A percentile compares a stretch with the other conserved stretches of the same genome.
These are phyloP conservation scores for Dryobota labecula DNA, from an alignment of 2,888 invertebrate species.

Conservation along the genomic window DNA sequence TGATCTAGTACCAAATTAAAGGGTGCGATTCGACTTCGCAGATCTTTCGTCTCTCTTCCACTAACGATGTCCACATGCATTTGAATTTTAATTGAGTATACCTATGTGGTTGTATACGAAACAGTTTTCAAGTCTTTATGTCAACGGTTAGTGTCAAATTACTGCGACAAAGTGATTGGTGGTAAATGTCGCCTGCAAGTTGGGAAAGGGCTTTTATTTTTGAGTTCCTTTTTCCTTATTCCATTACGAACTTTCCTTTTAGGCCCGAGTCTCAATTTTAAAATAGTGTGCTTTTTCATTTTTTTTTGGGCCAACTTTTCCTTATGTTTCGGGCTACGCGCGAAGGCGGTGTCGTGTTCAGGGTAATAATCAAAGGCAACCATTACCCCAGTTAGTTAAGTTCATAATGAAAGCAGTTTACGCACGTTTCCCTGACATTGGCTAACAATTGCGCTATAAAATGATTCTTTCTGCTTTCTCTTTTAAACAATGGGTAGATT, in stretches of 20 bases:
- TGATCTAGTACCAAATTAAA: constrained; percentile 55
- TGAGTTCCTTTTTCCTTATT: constrained; percentile 35
- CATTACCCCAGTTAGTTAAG: constrained; percentile 58
- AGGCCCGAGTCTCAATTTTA: constrained; percentile 7
- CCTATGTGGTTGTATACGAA: constrained; percentile 43
- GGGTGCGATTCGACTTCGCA: constrained; percentile 75
- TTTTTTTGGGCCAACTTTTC: constrained; percentile 29
- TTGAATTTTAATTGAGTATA: constrained; percentile 79
- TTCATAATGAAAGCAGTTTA: constrained; percentile 32
- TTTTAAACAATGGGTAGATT: not conserved
- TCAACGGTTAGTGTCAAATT: constrained; percentile 20
- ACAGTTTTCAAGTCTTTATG: constrained; percentile 57
- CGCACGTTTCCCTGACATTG: constrained; percentile 38
- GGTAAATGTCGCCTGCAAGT: constrained; percentile 1
- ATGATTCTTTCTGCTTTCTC: not conserved
- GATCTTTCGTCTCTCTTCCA: constrained; percentile 71
- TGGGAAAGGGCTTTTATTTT: constrained; percentile 8
- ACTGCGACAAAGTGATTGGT: constrained; percentile 11
- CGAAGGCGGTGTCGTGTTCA: constrained; percentile 55
- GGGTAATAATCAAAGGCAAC: constrained; percentile 59
- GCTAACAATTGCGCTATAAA: constrained; percentile 30
- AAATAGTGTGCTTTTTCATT: constrained; percentile 14
- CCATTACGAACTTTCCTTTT: constrained; percentile 7
- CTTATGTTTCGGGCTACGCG: constrained; percentile 15
- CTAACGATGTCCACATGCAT: constrained; percentile 74